These are phyloP conservation scores for Planococcus citri DNA, from an alignment of 1,140 invertebrate species.

Conservation along the genomic window DNA sequence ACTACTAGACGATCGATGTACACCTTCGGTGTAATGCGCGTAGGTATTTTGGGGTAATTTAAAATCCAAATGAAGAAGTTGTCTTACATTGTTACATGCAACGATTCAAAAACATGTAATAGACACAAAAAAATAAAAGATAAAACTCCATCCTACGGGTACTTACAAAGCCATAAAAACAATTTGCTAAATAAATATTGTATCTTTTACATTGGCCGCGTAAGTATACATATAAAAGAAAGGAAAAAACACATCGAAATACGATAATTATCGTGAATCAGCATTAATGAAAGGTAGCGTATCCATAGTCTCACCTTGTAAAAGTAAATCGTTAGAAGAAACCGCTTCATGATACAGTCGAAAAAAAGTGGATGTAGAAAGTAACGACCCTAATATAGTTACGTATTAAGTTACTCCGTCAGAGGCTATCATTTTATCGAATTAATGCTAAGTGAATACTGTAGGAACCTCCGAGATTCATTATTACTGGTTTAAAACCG, in stretches of 20 bases:
- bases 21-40: too few relatives aligned
- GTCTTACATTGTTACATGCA: too few relatives aligned
- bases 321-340: constrained; percentile 4
- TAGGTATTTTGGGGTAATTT: too few relatives aligned
- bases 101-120: too few relatives aligned
- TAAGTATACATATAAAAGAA: not conserved
- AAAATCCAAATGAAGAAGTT: too few relatives aligned
- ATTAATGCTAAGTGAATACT: not conserved
- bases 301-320: constrained; percentile 1
- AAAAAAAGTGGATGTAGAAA: not conserved
- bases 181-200: not conserved
- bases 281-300: constrained; percentile 9
- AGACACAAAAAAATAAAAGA: too few relatives aligned
- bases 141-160: too few relatives aligned
- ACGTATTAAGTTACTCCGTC: not conserved
- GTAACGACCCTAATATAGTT: not conserved
- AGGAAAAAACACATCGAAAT: not conserved
- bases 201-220: not conserved
- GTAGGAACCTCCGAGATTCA: not conserved
- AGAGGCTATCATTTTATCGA: not conserved
- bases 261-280: constrained; percentile 14
- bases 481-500: not conserved
- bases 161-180: not conserved
- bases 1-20: too few relatives aligned
- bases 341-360: not conserved